phyloP scores from a whole-genome alignment of 2,113 vertebrate genomes.

The Salvator merianae region DNA sequence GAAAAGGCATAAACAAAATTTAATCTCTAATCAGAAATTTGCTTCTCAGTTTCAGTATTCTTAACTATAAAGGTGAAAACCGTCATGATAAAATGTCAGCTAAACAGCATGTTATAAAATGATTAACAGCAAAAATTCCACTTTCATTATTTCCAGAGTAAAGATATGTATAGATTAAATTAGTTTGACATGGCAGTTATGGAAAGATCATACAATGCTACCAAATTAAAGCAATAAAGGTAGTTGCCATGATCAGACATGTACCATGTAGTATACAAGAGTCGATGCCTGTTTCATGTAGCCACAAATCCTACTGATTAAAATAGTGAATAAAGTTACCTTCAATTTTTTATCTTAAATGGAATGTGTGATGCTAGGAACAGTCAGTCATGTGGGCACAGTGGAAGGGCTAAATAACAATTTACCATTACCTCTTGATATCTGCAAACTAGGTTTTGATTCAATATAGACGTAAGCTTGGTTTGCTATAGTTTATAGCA shows the following conservation, averaged over 20 bases:
- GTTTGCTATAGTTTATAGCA: no score
- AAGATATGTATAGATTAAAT: neutral
- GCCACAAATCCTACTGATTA: neutral
- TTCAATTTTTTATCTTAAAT: neutral
- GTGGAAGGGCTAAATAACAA: no score
- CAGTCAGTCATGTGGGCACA: neutral
- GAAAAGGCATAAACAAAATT: neutral
- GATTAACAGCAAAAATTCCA: neutral
- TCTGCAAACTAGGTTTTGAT: no score
- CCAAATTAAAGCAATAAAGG: neutral
- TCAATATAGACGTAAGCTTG: no score
- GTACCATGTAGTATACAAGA: neutral
- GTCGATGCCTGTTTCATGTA: neutral
- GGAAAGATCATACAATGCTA: neutral
- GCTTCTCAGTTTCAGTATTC: neutral
- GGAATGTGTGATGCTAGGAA: neutral
- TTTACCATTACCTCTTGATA: no score
- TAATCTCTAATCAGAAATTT: slow-evolving; percentile 9
- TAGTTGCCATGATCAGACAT: neutral
- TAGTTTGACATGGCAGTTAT: neutral
- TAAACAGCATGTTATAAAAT: slow-evolving; percentile 3
- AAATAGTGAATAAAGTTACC: neutral
- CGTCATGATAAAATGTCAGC: slow-evolving; percentile 17
- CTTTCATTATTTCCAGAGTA: slow-evolving; percentile 1
- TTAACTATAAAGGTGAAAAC: slow-evolving; percentile 4